A percentile compares a stretch with the other conserved stretches of the same genome.
Evolutionary conservation across 2,888 invertebrate genomes (phyloP).

Genomic region (Quadroppia sp.): DNA sequence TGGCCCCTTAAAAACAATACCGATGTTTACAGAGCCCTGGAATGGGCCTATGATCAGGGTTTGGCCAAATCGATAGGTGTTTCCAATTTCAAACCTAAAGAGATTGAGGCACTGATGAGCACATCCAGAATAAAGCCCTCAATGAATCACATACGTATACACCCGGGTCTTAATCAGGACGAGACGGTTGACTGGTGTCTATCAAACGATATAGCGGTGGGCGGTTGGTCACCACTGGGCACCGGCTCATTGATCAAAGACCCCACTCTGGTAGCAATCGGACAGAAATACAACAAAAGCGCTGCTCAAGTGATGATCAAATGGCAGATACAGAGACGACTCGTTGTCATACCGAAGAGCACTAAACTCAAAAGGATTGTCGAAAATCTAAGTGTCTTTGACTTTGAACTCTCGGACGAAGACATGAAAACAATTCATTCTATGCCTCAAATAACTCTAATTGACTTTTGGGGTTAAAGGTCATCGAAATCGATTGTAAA

Average conservation of each 20-base stretch:
- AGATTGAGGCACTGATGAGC: conserved; percentile 57
- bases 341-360: conserved; percentile 14
- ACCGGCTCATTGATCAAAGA: background rate
- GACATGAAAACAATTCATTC: conserved; percentile 27
- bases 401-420: background rate
- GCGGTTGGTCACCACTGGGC: conserved; percentile 28
- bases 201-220: background rate
- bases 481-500: too few relatives aligned
- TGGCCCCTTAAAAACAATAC: too few relatives aligned
- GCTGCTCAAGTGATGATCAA: conserved; percentile 12
- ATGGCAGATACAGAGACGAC: conserved; percentile 31
- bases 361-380: background rate
- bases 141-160: conserved; percentile 37
- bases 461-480: too few relatives aligned
- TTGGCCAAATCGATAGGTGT: conserved; percentile 70
- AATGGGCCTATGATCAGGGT: conserved; percentile 58
- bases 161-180: conserved; percentile 21
- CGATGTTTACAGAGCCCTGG: conserved; percentile 21
- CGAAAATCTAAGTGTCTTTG: conserved; percentile 28
- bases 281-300: background rate
- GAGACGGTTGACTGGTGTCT: conserved; percentile 18
- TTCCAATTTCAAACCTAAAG: conserved; percentile 74
- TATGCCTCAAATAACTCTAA: too few relatives aligned
- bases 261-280: conserved; percentile 6
- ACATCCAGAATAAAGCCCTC: background rate